Base-by-base conservation (phyloP, 2,797 vertebrate genomes). In the Ciconia nigra region DNA sequence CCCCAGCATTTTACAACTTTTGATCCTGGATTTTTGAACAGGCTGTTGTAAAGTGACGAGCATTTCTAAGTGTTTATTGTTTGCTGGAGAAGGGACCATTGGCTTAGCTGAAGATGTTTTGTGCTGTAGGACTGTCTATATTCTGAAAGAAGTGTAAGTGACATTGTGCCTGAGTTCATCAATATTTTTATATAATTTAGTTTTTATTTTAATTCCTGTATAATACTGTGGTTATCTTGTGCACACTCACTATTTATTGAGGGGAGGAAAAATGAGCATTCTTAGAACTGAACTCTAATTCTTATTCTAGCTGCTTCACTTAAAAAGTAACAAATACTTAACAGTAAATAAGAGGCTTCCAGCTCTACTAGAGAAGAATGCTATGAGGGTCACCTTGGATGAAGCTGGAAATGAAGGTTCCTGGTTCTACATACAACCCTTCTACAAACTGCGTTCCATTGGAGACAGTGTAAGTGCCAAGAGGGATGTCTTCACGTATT, bases 361-460 rank as follows among this genome's bases (percentile, higher is more conserved):
- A 47, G 99, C 99, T 7, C 98, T 99, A 61, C 96, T 99, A 74
- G 99, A 99, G 98, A 99, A 99, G 98, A 99, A 99, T 14, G 99
- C 99, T 93, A 99, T 99, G 99, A 98, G 99, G 46, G 99, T 99
- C 90, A 99, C 99, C 1, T 94, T 99, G 98, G 99, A 99, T 41
- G 99, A 99, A 13, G 99, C 99, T 8, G 99, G 99, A 49, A 99
- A 99, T 6, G 99, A 99, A 90, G 99, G 99, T 13, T 99, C 99
- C 98, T 99, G 99, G 99, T 99, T 99, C 97, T 99, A 99, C 98
- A 99, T 99, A 76, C 99, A 99, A 86, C 99, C 99, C 1, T 99
- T 99, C 98, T 99, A 99, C 98, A 99, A 99, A 79, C 98, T 99
- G 51, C 98, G 99, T 20, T 99, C 99, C 94, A 99, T 99, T 24